phyloP scores from a whole-genome alignment of 2,113 vertebrate genomes.

The Alligator sinensis region DNA sequence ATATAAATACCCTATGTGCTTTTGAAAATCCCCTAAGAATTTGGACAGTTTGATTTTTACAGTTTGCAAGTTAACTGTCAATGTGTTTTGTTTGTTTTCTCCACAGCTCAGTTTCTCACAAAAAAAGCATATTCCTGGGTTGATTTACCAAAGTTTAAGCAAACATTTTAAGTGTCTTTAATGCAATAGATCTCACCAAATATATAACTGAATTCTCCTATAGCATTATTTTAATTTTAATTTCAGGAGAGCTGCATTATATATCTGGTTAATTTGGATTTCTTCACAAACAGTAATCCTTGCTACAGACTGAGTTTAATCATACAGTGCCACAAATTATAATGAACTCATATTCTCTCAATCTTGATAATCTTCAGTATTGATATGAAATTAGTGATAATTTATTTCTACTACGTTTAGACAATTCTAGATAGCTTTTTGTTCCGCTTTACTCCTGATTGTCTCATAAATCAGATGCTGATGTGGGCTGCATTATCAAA shows the following conservation, averaged over 20 bases:
- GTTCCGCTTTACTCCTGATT: not conserved
- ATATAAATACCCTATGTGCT: not conserved
- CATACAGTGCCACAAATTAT: not conserved
- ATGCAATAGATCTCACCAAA: not conserved
- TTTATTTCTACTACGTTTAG: not conserved
- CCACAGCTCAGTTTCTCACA: not conserved
- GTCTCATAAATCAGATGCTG: not conserved
- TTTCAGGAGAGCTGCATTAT: not conserved
- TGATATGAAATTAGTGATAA: not conserved
- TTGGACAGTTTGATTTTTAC: not conserved
- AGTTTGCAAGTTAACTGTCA: not conserved
- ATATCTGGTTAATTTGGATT: not conserved
- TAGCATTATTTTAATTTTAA: not conserved
- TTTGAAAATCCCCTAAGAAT: not conserved
- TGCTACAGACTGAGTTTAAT: not conserved
- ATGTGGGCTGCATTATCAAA: not conserved
- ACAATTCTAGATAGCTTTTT: not conserved
- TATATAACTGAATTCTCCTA: not conserved
- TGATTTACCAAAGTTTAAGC: not conserved
- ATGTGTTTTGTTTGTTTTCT: not conserved
- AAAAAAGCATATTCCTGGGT: not conserved
- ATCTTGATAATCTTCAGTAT: too few relatives aligned
- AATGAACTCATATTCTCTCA: not conserved
- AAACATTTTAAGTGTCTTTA: not conserved
- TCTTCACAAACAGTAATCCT: not conserved